A percentile compares a stretch with the other conserved stretches of the same genome.
Evolutionary conservation across 2,888 invertebrate genomes (phyloP).

Genomic region (Melinopterus prodromus): DNA sequence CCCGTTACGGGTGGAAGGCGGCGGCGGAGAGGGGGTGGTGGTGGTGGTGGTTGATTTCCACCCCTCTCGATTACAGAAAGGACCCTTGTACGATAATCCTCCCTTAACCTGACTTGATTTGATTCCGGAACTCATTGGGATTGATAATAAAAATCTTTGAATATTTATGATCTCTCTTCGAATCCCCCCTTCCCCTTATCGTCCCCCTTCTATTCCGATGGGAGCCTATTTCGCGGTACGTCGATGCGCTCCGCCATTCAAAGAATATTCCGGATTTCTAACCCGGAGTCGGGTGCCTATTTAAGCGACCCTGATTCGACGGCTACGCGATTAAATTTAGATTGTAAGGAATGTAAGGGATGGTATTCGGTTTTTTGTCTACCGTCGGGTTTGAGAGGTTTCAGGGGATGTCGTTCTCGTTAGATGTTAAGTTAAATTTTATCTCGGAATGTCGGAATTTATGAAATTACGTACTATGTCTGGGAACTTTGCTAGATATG

Average conservation of each 20-base stretch:
- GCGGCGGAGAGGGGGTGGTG: too few species aligned
- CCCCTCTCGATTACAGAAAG: background rate
- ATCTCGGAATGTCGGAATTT: too few species aligned
- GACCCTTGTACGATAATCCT: conserved; percentile 4
- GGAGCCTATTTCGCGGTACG: background rate
- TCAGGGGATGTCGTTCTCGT: too few species aligned
- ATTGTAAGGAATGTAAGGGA: background rate
- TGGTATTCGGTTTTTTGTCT: too few species aligned
- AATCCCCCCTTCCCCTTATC: background rate
- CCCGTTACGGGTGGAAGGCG: background rate
- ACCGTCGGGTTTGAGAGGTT: too few species aligned
- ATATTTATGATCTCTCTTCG: conserved; percentile 34
- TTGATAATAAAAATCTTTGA: conserved; percentile 37
- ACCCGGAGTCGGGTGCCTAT: background rate
- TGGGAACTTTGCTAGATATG: too few species aligned
- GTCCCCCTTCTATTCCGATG: background rate
- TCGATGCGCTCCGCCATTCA: background rate
- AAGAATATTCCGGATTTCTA: background rate
- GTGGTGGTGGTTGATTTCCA: background rate
- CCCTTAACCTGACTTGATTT: conserved; percentile 22
- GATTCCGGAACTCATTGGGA: conserved; percentile 34
- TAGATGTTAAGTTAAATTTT: too few species aligned
- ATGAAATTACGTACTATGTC: too few species aligned
- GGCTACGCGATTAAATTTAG: background rate
- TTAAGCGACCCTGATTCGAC: background rate